Evolutionary conservation across 2,888 invertebrate species (phyloP), one percentile per base, ranked within the genome.

Genomic region (Tetrapedia diversipes): DNA sequence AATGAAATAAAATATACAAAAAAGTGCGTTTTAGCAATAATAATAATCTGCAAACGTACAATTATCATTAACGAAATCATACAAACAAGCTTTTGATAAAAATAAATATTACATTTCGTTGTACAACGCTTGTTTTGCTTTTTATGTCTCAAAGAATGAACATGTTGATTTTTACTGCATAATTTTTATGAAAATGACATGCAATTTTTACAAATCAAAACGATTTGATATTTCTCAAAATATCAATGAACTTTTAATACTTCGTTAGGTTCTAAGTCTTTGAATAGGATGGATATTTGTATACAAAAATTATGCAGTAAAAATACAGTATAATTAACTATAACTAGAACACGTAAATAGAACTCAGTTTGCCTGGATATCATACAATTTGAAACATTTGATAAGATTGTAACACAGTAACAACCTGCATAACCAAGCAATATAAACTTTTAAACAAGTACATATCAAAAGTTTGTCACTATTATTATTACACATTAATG

Each of bases 331-430:
- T 29, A 67, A 59, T 51, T 24, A 51, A 60, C 51, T 53, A 47
- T 67, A 54, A 39, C 41, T 43, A 29, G 43, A 29, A 19, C 34
- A 73, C 70, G 39, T 29, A 56, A 19, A 56, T 49, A 45, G 19
- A 70, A 78, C 22, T 53, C 45, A 60, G 54, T 63, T 67, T 63
- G n/a, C 65, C 22, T 24, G 63, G 63, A 75, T 74, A 65, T 39
- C 43, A 14, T 56, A 51, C 34, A 37, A 47, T 68, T 2, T 72
- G 57, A 80, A 66, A 59, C 75, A 11, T 19, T 64, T 43, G 34
- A 71, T 71, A 67, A 74, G 85, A 79, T 70, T 79, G 60, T 63
- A 66, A 84, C 74, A 68, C 41, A 80, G 53, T 64, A 84, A 81
- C 76, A 84, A 75, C 72, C 61, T 45, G 68, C 67, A 59, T 47